These are phyloP conservation scores for Hydrotaea cyrtoneurina DNA, from an alignment of 2,888 invertebrate species.

Conservation along the genomic window DNA sequence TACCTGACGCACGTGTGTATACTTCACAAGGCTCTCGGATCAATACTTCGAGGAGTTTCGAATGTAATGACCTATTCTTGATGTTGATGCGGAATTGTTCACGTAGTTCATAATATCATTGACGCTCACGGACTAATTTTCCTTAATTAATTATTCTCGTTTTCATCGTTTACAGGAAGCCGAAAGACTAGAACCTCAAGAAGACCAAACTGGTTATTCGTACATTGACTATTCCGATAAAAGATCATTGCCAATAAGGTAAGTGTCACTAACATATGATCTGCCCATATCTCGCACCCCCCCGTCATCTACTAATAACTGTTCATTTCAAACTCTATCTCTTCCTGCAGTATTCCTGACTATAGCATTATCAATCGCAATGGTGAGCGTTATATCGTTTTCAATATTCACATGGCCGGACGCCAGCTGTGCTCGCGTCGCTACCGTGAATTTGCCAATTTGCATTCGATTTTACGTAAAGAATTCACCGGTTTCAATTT, in stretches of 20 bases:
- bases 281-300: background rate
- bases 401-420: constrained; percentile 99
- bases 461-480: constrained; percentile 93
- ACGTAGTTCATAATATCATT: too few species aligned
- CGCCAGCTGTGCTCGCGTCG: constrained; percentile 97
- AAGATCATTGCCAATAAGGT: constrained; percentile 88
- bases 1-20: too few species aligned
- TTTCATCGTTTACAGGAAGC: constrained; percentile 84
- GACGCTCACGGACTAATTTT: background rate
- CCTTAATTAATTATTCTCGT: background rate
- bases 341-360: constrained; percentile 90
- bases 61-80: too few species aligned
- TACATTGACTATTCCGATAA: constrained; percentile 97
- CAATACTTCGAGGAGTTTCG: too few species aligned
- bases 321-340: background rate
- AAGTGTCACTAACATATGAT: constrained; percentile 34
- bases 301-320: constrained; percentile 1
- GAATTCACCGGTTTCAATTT: constrained; percentile 97
- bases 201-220: constrained; percentile 88
- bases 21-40: too few species aligned
- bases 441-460: constrained; percentile 96
- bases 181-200: constrained; percentile 90
- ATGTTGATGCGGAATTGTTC: too few species aligned
- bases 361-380: constrained; percentile 94
- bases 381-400: constrained; percentile 95